phyloP scores from a whole-genome alignment of 2,888 invertebrate species.

The Thyatira batis region DNA sequence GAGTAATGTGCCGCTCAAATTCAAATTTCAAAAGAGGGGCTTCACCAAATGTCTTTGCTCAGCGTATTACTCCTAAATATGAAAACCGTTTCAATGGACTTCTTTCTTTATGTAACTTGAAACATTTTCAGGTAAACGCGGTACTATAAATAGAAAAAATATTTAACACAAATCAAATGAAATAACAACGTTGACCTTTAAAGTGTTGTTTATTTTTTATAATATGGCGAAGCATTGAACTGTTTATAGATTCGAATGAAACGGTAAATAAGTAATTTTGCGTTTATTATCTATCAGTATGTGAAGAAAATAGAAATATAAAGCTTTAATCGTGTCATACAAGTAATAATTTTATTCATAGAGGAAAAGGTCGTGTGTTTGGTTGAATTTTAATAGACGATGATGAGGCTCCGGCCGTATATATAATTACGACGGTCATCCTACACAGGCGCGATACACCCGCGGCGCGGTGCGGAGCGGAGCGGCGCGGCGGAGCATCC shows the following conservation, averaged over 20 bases:
- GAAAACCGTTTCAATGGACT: slow-evolving; percentile 40
- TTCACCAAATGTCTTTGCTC: slow-evolving; percentile 58
- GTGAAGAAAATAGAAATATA: slow-evolving; percentile 8
- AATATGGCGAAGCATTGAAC: not conserved
- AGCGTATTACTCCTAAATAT: slow-evolving; percentile 46
- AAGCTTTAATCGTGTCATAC: slow-evolving; percentile 23
- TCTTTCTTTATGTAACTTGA: slow-evolving; percentile 22
- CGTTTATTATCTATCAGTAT: not conserved
- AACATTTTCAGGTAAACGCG: not conserved
- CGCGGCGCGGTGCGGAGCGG: slow-evolving; percentile 7
- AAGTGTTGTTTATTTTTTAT: not conserved
- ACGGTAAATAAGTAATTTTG: not conserved
- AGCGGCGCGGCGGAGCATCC: not conserved
- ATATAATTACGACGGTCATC: slow-evolving; percentile 57
- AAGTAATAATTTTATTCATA: slow-evolving; percentile 59
- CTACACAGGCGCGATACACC: slow-evolving; percentile 29
- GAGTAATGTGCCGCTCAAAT: slow-evolving; percentile 74
- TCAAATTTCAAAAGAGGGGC: slow-evolving; percentile 71
- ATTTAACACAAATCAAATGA: not conserved
- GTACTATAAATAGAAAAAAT: not conserved
- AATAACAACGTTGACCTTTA: not conserved
- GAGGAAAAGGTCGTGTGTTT: slow-evolving; percentile 57
- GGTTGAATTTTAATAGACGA: slow-evolving; percentile 70
- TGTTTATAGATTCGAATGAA: not conserved
- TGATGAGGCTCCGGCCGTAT: slow-evolving; percentile 55